phyloP scores from a whole-genome alignment of 1,140 invertebrate genomes.

The Probaryconus sp. region DNA sequence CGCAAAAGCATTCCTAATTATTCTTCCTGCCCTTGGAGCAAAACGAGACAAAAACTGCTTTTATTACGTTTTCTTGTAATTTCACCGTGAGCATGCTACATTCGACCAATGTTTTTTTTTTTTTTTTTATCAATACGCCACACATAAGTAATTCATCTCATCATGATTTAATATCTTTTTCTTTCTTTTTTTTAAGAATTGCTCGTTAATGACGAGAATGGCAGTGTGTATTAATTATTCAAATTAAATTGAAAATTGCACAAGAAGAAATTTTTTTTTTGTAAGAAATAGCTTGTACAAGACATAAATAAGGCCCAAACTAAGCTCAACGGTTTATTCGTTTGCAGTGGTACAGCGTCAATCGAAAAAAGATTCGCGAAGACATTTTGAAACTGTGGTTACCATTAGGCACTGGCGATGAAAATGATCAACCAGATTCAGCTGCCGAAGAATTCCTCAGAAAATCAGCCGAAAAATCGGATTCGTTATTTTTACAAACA shows the following conservation, averaged over 20 bases:
- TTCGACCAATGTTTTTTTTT: constrained; percentile 68
- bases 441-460: constrained; percentile 83
- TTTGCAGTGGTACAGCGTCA: constrained; percentile 80
- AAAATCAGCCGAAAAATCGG: constrained; percentile 81
- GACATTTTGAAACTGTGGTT: constrained; percentile 78
- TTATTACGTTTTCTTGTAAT: constrained; percentile 78
- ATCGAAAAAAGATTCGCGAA: constrained; percentile 72
- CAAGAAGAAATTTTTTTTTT: background rate
- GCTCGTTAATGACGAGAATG: constrained; percentile 49
- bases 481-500: constrained; percentile 82
- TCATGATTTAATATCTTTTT: constrained; percentile 60
- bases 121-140: constrained; percentile 64
- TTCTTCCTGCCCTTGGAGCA: constrained; percentile 69
- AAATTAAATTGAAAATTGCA: constrained; percentile 26
- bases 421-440: constrained; percentile 77
- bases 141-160: constrained; percentile 67
- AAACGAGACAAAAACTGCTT: constrained; percentile 76
- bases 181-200: too few species aligned
- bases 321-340: too few species aligned
- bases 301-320: too few species aligned
- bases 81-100: constrained; percentile 69
- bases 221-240: constrained; percentile 53
- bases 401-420: constrained; percentile 72
- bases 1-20: constrained; percentile 78
- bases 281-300: too few species aligned